Percentiles rank a stretch among this genome's conserved stretches.
These are phyloP conservation scores for Himantopus leucocephalus DNA, from an alignment of 2,113 vertebrate species.

Conservation along the genomic window DNA sequence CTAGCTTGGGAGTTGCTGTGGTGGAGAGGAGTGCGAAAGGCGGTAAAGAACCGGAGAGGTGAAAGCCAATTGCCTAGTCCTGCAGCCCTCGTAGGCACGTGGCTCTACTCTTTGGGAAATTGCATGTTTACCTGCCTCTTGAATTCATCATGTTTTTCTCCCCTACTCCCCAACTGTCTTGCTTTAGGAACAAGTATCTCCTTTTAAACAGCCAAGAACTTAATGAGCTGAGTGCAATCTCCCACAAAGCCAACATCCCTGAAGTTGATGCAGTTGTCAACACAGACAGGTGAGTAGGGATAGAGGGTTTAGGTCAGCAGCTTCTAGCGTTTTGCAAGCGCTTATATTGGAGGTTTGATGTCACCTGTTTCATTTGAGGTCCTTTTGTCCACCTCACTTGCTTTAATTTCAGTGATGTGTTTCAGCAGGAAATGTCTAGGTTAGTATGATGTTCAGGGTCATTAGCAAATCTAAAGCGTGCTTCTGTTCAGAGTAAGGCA, in stretches of 20 bases:
- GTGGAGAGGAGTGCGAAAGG: neutral
- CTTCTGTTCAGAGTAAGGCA: neutral
- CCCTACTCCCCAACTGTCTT: neutral
- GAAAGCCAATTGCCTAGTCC: neutral
- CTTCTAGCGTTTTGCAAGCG: neutral
- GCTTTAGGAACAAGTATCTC: slow-evolving; percentile 94
- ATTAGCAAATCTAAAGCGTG: neutral
- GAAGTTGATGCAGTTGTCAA: slow-evolving; percentile 96
- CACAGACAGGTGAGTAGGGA: slow-evolving; percentile 85
- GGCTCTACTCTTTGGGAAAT: neutral
- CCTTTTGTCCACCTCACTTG: neutral
- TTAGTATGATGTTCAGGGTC: neutral
- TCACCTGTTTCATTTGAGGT: neutral
- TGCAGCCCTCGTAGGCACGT: neutral
- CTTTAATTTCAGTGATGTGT: neutral
- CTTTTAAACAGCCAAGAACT: slow-evolving; percentile 95
- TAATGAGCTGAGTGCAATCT: slow-evolving; percentile 96
- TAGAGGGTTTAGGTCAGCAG: neutral
- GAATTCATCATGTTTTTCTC: neutral
- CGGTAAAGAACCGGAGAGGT: neutral
- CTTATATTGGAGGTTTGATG: neutral
- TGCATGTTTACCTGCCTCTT: neutral
- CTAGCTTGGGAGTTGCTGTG: neutral
- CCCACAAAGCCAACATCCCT: slow-evolving; percentile 95
- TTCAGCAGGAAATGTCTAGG: neutral